Base-by-base conservation (phyloP, 2,113 vertebrate genomes). In the Cranoglanis bouderius region DNA sequence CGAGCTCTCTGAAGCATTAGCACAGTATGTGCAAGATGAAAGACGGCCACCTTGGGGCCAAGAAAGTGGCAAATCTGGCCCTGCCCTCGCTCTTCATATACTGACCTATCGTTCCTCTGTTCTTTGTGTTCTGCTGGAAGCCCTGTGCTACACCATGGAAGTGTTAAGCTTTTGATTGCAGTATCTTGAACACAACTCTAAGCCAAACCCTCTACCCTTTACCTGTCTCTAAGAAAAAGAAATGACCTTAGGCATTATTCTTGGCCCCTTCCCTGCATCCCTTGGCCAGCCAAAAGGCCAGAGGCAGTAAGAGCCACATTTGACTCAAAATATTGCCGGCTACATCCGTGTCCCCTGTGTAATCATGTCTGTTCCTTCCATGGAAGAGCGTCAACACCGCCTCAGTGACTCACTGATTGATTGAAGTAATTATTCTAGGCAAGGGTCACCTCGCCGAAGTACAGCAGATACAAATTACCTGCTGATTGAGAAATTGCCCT, bases 21-120 rank as follows among this genome's bases (percentile, higher is more conserved):
- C 92, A 92, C 87, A 91, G 90, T 91, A 92, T 92, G 84, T 75
- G 85, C 84, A 85, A 94, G 94, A 96, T 95, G 92, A 96, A 96
- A 95, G 94, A 95, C 93, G 92, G 90, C 89, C 63, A 89, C 93
- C 94, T 53, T 32, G 92, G 91, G 90, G 92, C 91, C 51, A 89
- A 83, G 83, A n/a, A 86, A 86, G 88, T 85, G 51, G 88, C 88
- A 88, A 91, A 90, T 92, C 92, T 94, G 94, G 95, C 93, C 89
- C 82, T 87, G 65, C 84, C 86, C 88, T 92, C 89, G 81, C 80
- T 85, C 80, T 87, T 85, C 10, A 59, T 88, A 90, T 84, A 89
- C 77, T 67, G 51, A 65, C 55, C 4, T 24, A 53, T 67, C 46
- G 51, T 67, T 85, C 61, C n/a, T 78, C 74, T 59, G 10, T 32